These are phyloP conservation scores for Excalfactoria chinensis DNA, from an alignment of 2,113 vertebrate species.

Conservation along the genomic window DNA sequence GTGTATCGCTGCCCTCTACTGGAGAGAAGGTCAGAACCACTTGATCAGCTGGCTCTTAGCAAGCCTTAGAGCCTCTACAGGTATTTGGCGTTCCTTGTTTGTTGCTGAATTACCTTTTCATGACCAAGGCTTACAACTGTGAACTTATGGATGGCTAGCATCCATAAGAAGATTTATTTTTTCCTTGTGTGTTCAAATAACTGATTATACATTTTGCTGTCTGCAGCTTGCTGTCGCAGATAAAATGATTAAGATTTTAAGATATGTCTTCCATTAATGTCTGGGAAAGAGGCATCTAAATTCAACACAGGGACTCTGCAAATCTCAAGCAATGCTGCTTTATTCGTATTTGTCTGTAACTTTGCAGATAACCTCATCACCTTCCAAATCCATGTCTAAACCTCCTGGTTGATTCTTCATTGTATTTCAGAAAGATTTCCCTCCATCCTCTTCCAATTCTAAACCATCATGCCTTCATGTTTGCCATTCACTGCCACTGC, in stretches of 20 bases:
- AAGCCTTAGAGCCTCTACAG: fast-evolving
- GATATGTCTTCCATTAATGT: not conserved
- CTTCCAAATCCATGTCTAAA: not conserved
- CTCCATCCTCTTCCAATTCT: not conserved
- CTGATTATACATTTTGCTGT: not conserved
- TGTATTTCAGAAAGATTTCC: not conserved
- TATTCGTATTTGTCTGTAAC: not conserved
- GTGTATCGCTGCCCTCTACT: constrained; percentile 63
- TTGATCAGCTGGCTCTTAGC: fast-evolving
- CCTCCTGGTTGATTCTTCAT: not conserved
- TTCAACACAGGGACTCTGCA: not conserved
- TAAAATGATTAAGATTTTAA: not conserved
- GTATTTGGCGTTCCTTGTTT: too few species aligned
- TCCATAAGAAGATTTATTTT: not conserved
- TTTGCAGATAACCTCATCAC: not conserved
- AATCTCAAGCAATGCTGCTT: not conserved
- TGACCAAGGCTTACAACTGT: fast-evolving
- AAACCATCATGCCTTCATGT: not conserved
- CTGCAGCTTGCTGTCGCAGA: not conserved
- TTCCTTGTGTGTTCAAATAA: not conserved
- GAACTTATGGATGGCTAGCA: not conserved
- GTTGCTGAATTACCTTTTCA: not conserved
- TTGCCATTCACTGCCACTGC: not conserved
- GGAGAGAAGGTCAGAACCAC: not conserved
- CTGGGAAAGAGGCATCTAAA: not conserved